Evolutionary conservation across 1,140 invertebrate species (phyloP).

Genomic region (Procambarus clarkii): DNA sequence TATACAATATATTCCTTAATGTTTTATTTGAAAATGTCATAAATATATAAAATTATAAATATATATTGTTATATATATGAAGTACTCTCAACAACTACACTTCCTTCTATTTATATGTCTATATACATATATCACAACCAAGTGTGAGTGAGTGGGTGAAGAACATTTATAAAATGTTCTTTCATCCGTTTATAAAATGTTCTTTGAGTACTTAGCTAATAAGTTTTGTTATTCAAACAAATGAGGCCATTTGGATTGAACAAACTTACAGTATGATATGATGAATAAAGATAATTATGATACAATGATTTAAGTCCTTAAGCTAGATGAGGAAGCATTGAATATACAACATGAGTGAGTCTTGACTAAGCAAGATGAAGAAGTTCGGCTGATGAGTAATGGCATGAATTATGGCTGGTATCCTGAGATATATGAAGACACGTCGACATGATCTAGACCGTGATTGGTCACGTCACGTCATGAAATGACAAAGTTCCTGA

Average conservation of each 20-base stretch:
- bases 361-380: too few species aligned
- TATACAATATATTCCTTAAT: background rate
- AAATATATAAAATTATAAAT: constrained; percentile 13
- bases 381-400: too few species aligned
- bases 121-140: constrained; percentile 1
- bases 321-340: too few species aligned
- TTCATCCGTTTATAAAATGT: background rate
- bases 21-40: background rate
- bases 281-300: background rate
- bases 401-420: too few species aligned
- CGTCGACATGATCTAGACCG: background rate
- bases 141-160: background rate
- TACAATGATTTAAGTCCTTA: background rate
- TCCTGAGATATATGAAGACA: too few species aligned
- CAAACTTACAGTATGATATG: background rate
- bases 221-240: too few species aligned
- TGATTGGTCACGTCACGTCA: background rate
- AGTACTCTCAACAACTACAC: background rate
- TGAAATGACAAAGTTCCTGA: background rate
- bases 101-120: background rate
- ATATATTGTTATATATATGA: background rate
- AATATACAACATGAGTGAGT: too few species aligned
- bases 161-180: background rate
- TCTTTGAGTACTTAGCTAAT: too few species aligned
- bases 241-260: background rate